Evolutionary conservation across 2,888 invertebrate species (phyloP).

Genomic region (Hymenopus coronatus): DNA sequence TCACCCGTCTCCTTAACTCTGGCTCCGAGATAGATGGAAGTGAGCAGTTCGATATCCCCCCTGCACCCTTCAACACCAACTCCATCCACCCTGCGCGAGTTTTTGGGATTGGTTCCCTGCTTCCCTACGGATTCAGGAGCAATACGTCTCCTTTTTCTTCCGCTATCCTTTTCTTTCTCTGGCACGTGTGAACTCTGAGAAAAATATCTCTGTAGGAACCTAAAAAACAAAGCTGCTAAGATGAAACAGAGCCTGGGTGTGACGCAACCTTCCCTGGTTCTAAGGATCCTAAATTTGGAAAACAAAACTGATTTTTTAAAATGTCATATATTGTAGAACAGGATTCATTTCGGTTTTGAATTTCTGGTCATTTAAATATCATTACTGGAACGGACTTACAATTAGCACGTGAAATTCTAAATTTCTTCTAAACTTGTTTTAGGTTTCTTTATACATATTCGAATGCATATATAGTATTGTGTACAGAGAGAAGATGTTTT

Average conservation of each 20-base stretch:
- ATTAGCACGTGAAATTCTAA: too few species aligned
- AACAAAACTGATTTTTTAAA: too few species aligned
- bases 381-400: too few species aligned
- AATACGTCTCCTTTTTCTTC: slow-evolving; percentile 25
- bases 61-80: background rate
- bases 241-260: background rate
- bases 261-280: too few species aligned
- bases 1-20: background rate
- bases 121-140: slow-evolving; percentile 23
- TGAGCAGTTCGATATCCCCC: background rate
- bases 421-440: too few species aligned
- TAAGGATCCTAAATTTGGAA: too few species aligned
- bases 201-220: background rate
- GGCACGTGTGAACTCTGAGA: background rate
- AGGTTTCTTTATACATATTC: too few species aligned
- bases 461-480: too few species aligned
- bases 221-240: background rate
- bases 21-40: slow-evolving; percentile 23
- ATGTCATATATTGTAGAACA: too few species aligned
- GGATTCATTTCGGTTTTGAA: too few species aligned
- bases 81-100: slow-evolving; percentile 23
- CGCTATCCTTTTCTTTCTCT: background rate
- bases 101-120: slow-evolving; percentile 20
- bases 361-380: too few species aligned
- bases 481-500: too few species aligned